Conservation (phyloP, 2,113 vertebrate species). For the Thermophis baileyi region DNA sequence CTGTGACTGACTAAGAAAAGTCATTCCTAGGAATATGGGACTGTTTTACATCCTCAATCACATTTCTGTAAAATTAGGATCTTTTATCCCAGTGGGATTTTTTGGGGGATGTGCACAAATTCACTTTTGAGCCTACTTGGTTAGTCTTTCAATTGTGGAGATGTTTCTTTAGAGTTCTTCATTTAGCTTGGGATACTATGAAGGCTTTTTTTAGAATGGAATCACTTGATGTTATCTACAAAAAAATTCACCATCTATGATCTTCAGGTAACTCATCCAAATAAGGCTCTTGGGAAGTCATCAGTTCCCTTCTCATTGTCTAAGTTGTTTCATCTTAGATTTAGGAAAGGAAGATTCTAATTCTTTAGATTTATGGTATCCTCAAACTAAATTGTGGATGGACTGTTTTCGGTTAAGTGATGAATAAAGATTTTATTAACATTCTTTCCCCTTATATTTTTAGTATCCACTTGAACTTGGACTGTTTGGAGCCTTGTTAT, state of each 20-base stretch:
- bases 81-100: neutral
- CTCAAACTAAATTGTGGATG: neutral
- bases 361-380: neutral
- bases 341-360: neutral
- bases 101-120: neutral
- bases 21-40: neutral
- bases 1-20: neutral
- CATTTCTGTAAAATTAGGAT: neutral
- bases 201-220: neutral
- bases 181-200: neutral
- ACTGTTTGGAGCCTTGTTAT: constrained; percentile 72
- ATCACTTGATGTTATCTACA: neutral
- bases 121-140: neutral
- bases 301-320: neutral
- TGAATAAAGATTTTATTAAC: neutral
- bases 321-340: neutral
- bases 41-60: too few species aligned
- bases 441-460: neutral
- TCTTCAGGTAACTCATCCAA: neutral
- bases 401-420: neutral
- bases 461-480: constrained; percentile 88
- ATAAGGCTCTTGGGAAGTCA: neutral
- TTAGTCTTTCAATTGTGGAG: neutral
- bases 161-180: neutral
- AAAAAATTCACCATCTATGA: neutral